Conservation (phyloP, 2,113 vertebrate genomes). For the Hippocampus zosterae region DNA sequence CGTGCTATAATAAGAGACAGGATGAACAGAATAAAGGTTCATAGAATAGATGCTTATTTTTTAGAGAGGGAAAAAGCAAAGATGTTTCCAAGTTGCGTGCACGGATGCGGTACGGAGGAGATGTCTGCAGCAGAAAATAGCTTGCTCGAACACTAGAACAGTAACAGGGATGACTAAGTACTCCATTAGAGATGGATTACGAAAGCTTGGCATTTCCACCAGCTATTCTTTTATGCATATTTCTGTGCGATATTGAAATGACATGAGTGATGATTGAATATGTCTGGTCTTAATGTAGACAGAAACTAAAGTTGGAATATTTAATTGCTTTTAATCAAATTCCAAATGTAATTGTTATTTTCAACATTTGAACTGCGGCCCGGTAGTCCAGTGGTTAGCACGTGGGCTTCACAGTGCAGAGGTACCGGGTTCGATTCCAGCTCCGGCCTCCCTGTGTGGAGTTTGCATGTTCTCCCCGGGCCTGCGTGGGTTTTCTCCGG, state of each 20-base stretch:
- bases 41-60: conserved; percentile 16
- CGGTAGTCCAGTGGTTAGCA: no score
- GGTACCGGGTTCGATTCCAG: no score
- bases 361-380: background rate
- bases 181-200: conserved; percentile 12
- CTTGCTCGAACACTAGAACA: conserved; percentile 18
- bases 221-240: background rate
- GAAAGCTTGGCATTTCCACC: background rate
- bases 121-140: conserved; percentile 34
- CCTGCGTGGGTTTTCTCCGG: no score
- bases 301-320: background rate
- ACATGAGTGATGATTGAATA: background rate
- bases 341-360: background rate
- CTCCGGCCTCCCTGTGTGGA: no score
- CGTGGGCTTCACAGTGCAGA: no score
- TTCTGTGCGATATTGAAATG: background rate
- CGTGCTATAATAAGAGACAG: conserved; percentile 9
- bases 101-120: background rate
- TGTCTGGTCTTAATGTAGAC: background rate
- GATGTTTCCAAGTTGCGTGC: conserved; percentile 18
- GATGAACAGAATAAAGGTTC: background rate
- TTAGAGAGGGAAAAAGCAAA: conserved; percentile 29
- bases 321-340: background rate
- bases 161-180: conserved; percentile 13
- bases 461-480: no score